phyloP scores from a whole-genome alignment of 2,888 invertebrate species.

The Brachyptera risi region DNA sequence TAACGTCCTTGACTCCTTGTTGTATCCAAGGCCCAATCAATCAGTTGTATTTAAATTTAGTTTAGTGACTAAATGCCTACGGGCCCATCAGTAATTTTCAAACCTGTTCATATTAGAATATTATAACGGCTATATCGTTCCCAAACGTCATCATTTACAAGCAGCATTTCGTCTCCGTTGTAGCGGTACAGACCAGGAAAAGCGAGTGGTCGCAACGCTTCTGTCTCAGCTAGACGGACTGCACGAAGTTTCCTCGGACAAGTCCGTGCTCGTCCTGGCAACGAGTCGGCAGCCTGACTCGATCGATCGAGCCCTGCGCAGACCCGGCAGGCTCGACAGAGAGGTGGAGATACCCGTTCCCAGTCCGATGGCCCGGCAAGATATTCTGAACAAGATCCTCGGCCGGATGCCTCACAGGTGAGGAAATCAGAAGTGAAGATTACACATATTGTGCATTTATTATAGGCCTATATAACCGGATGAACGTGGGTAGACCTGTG shows the following conservation, averaged over 20 bases:
- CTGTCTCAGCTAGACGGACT: constrained; percentile 57
- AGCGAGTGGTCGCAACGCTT: constrained; percentile 65
- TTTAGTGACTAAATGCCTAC: too few relatives aligned
- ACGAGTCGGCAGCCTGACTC: constrained; percentile 73
- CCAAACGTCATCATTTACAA: too few relatives aligned
- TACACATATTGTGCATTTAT: too few relatives aligned
- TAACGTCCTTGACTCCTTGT: too few relatives aligned
- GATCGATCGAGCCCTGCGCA: constrained; percentile 68
- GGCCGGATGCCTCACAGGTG: constrained; percentile 50
- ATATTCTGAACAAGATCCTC: constrained; percentile 66
- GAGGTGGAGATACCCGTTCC: constrained; percentile 80
- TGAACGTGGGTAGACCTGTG: too few relatives aligned
- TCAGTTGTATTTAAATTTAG: too few relatives aligned
- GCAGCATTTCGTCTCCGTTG: constrained; percentile 48
- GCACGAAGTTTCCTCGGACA: constrained; percentile 45
- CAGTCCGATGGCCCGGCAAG: constrained; percentile 57
- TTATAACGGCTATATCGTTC: too few relatives aligned
- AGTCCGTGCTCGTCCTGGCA: constrained; percentile 64
- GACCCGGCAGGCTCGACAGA: constrained; percentile 74
- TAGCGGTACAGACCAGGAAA: constrained; percentile 64
- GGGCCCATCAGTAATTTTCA: too few relatives aligned
- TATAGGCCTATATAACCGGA: too few relatives aligned
- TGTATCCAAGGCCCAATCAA: too few relatives aligned
- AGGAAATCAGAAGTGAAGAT: too few relatives aligned
- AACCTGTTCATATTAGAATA: too few relatives aligned